phyloP scores from a whole-genome alignment of 2,113 vertebrate species.

The Melanocharis versteri region DNA sequence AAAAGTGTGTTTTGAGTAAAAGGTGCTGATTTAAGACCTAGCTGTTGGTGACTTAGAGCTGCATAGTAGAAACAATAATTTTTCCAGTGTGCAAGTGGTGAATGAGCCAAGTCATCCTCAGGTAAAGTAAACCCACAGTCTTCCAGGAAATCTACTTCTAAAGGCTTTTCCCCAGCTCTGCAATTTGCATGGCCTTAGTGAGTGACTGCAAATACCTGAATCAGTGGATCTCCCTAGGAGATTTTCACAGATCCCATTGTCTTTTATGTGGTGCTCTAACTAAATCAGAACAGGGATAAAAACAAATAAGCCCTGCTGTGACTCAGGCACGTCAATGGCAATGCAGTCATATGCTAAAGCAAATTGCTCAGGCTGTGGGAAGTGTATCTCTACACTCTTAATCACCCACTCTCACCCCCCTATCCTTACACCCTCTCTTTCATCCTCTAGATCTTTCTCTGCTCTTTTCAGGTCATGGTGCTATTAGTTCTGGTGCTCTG shows the following conservation, averaged over 20 bases:
- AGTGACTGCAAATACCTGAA: not conserved
- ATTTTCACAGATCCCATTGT: not conserved
- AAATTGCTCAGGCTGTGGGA: not conserved
- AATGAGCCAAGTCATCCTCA: not conserved
- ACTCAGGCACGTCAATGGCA: not conserved
- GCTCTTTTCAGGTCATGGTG: not conserved
- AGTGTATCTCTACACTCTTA: not conserved
- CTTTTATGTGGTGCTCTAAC: not conserved
- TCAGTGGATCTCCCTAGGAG: not conserved
- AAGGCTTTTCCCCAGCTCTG: not conserved
- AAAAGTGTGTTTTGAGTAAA: not conserved
- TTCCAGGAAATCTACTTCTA: not conserved
- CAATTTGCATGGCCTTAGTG: not conserved
- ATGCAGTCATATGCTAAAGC: not conserved
- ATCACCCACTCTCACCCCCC: not conserved
- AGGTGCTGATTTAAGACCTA: not conserved
- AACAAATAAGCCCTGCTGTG: not conserved
- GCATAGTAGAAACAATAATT: not conserved
- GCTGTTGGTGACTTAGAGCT: not conserved
- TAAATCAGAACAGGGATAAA: not conserved
- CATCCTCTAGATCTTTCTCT: not conserved
- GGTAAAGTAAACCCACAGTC: not conserved
- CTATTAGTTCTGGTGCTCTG: not conserved
- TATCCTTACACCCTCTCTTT: not conserved
- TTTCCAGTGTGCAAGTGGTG: rapidly evolving